phyloP scores from a whole-genome alignment of 2,888 invertebrate genomes.

The Biston stratarius region DNA sequence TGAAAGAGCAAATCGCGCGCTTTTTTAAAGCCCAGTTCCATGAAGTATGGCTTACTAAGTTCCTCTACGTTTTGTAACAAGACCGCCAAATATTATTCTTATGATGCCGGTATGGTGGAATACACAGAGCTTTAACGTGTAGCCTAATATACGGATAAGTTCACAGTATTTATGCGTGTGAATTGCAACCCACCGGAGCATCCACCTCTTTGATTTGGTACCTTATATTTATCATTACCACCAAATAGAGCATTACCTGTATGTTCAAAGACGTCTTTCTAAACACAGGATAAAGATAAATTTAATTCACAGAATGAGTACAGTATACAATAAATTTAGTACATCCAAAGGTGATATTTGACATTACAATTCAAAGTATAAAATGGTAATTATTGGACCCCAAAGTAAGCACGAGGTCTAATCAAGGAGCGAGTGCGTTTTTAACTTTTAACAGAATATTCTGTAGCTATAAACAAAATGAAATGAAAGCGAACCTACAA shows the following conservation, averaged over 20 bases:
- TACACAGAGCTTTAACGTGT: constrained; percentile 55
- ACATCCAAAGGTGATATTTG: too few relatives aligned
- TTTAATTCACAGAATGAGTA: too few relatives aligned
- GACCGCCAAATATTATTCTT: constrained; percentile 39
- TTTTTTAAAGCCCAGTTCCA: neutral
- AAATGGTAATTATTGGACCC: too few relatives aligned
- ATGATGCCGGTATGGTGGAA: constrained; percentile 48
- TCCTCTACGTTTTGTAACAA: constrained; percentile 19
- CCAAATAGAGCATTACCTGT: neutral
- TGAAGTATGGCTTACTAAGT: neutral
- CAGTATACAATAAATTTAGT: too few relatives aligned
- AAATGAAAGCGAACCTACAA: too few relatives aligned
- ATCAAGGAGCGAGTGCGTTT: too few relatives aligned
- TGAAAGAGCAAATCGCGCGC: too few relatives aligned
- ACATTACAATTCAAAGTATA: too few relatives aligned
- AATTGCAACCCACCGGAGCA: constrained; percentile 65
- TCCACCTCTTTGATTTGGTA: neutral
- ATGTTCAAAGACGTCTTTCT: neutral
- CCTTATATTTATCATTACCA: neutral
- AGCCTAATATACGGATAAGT: constrained; percentile 61
- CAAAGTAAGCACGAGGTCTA: too few relatives aligned
- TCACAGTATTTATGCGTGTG: constrained; percentile 57
- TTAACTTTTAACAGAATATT: too few relatives aligned
- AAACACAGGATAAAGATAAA: too few relatives aligned
- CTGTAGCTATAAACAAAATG: too few relatives aligned